Evolutionary conservation across 2,113 vertebrate species (phyloP), one percentile per base, ranked within the genome.

Genomic region (Ornithorhynchus anatinus): DNA sequence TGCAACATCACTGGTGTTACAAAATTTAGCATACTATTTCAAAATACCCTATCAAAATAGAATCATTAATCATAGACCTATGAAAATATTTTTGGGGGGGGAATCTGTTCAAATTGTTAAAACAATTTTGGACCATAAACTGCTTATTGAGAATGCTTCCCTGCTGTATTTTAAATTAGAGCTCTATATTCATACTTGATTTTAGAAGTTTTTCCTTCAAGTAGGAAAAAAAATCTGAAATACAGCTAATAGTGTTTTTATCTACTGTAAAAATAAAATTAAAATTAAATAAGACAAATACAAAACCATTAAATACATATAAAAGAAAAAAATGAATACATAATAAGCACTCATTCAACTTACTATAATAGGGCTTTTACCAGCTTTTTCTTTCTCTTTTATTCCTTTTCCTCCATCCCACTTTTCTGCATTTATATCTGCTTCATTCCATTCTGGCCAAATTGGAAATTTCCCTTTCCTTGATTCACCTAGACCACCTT

Each of bases 381-480:
- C 92, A 4, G 58, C 2, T 81, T 95, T 97, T 43, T 88, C 91
- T 43, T 91, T 93, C 44, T 96, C 95, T 76, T 96, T 96, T 10
- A 60, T 63, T 50, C 29, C 42, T 91, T 94, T 96, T 42, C 72
- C 87, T 12, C 61, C 16, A n/a, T 98, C 95, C 97, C 96, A 98
- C 83, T 96, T 98, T 87, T 99, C 98, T 27, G 89, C 82, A 78
- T 87, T 95, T 71, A 99, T 77, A 39, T 97, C 96, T 4, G 88
- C 84, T 66, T 99, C 96, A 25, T 80, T 95, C 97, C 97, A 99
- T 82, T 97, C 97, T 2, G 96, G 95, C 96, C 96, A 98, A 60
- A 98, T 81, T 5, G 91, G 82, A 72, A 91, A 92, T 54, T 54
- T 91, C 62, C 61, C 81, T 48, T 78, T 94, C 69, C 67, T 87